These are phyloP conservation scores for Shinisaurus crocodilurus DNA, from an alignment of 2,113 vertebrate species.

Conservation along the genomic window DNA sequence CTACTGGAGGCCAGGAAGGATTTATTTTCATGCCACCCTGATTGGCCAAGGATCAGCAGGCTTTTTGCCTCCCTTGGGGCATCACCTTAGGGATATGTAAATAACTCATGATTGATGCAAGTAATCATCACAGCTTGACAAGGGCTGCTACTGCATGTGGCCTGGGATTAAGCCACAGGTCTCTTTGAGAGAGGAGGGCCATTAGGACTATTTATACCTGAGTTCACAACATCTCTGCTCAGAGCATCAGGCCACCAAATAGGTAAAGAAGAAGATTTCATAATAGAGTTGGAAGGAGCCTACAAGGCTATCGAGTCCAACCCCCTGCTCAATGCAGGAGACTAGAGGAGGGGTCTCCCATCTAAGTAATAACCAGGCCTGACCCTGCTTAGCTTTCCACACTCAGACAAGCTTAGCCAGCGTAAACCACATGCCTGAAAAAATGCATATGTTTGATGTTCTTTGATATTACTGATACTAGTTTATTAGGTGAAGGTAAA, in stretches of 20 bases:
- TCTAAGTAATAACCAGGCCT: no score
- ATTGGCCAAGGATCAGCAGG: background rate
- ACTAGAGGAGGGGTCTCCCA: no score
- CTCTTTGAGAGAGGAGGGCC: background rate
- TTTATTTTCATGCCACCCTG: background rate
- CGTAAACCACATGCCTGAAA: background rate
- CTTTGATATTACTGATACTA: background rate
- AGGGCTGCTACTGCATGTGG: background rate
- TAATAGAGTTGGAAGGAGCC: no score
- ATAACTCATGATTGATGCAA: background rate
- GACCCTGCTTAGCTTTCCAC: no score
- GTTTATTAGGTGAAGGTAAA: constrained; percentile 2
- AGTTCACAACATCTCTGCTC: background rate
- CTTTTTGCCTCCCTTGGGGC: background rate
- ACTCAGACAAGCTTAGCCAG: no score
- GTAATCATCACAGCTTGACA: background rate
- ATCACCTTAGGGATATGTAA: background rate
- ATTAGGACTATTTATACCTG: no score
- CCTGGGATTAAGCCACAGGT: background rate
- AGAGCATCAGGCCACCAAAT: background rate
- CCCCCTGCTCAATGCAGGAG: no score
- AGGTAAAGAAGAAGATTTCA: background rate
- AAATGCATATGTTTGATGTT: background rate
- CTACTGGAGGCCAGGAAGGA: background rate
- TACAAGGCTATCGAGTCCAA: no score